Base-by-base conservation (phyloP, 2,113 vertebrate species). In the Helogale parvula region DNA sequence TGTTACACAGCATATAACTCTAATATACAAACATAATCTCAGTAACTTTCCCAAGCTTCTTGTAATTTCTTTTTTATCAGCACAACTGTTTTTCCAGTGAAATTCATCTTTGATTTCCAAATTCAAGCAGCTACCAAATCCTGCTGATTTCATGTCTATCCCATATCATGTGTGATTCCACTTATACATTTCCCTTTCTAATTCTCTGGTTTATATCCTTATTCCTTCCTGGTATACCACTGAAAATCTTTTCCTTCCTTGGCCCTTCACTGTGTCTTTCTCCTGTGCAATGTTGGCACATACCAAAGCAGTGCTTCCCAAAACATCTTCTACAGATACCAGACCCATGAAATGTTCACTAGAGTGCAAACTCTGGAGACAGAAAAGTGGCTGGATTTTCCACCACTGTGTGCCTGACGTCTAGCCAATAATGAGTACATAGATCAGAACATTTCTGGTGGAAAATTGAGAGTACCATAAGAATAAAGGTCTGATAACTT, bases 391-490 rank as follows among this genome's bases (percentile, higher is more conserved):
- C 41, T 80, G 1, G 69, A 63, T 77, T 45, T 23, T 27, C 33
- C 10, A 57, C 14, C 8, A 2, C 27, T 0, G 5, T 11, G 7
- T n/a, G 14, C 21, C 21, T 47, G 45, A 33, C 31, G 31, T n/a
- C 3, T 25, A 31, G 27, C 33, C 84, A 92, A 69, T 79, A 57
- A 41, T 38, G 45, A 65, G 27, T 33, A 71, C 14, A 85, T 14
- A 93, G 10, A 63, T 93, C 29, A 86, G 52, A 93, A 96, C 27
- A 35, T 80, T 95, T 89, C 71, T 80, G 83, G 15, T 25, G 57
- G 47, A 93, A 86, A 87, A 60, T 16, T 35, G 9, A 86, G 35
- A 84, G 2, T 81, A 77, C 57, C 12, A 21, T 77, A 92, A 71
- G 85, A 88, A 71, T 38, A 76, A 71, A 90, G 93, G 17, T 11